These are phyloP conservation scores for Palythoa heliodiscus DNA, from an alignment of 92 coral and sea anemone species.

Conservation along the genomic window DNA sequence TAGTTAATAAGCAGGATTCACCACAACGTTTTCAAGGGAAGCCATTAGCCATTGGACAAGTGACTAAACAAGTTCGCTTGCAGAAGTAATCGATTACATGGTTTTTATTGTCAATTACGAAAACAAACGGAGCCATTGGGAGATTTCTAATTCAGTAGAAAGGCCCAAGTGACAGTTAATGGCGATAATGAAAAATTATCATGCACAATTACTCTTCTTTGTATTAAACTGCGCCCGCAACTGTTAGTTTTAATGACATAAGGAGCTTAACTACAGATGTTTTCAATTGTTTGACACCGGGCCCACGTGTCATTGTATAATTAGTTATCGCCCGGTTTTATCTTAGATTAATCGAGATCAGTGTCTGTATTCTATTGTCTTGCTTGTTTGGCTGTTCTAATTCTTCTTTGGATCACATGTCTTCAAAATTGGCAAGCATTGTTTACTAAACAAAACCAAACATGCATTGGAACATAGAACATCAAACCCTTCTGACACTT, in stretches of 20 bases:
- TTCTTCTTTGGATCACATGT: conserved; percentile 39
- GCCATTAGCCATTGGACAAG: conserved; percentile 19
- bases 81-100: conserved; percentile 28
- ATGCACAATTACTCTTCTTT: conserved; percentile 16
- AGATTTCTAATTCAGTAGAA: not conserved
- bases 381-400: not conserved
- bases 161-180: conserved; percentile 27
- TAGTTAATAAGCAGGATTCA: not conserved
- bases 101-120: conserved; percentile 28
- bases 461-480: conserved; percentile 24
- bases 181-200: conserved; percentile 33
- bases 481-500: conserved; percentile 34
- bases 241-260: conserved; percentile 36
- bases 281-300: conserved; percentile 9
- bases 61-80: conserved; percentile 12
- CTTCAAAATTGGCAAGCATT: conserved; percentile 38
- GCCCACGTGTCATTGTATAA: conserved; percentile 39
- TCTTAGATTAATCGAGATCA: not conserved
- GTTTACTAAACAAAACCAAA: conserved; percentile 26
- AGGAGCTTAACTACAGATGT: conserved; percentile 29
- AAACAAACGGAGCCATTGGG: conserved; percentile 24
- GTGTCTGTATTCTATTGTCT: conserved; percentile 25
- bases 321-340: conserved; percentile 24
- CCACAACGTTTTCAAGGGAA: not conserved
- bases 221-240: conserved; percentile 11